Conservation (phyloP, 2,797 vertebrate species). For the Hozukius guyotensis region DNA sequence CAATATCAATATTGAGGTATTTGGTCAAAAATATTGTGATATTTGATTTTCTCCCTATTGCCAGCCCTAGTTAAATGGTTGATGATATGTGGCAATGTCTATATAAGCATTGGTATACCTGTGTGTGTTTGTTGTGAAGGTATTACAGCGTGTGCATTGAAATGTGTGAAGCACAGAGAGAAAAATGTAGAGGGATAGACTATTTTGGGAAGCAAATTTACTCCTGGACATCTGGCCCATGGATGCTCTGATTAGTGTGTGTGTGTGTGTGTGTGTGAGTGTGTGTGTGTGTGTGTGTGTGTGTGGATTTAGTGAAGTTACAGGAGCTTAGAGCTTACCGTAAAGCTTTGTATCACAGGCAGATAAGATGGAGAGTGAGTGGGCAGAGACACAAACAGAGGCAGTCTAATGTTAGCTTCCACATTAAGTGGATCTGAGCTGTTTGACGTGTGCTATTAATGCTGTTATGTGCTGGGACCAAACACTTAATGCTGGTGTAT, state of each 20-base stretch:
- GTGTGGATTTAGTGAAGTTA: constrained; percentile 65
- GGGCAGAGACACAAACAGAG: constrained; percentile 40
- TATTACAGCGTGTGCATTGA: background rate
- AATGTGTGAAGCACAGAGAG: background rate
- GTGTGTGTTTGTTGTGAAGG: background rate
- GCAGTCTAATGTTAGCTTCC: constrained; percentile 48
- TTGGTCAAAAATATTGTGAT: too few relatives aligned
- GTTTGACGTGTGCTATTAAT: constrained; percentile 18
- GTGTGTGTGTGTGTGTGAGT: constrained; percentile 4
- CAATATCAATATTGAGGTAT: too few relatives aligned
- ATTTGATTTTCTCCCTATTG: too few relatives aligned
- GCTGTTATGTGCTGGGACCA: background rate
- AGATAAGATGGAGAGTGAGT: constrained; percentile 59
- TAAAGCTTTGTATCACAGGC: constrained; percentile 59
- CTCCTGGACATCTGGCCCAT: constrained; percentile 55
- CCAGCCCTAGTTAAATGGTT: background rate
- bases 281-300: background rate
- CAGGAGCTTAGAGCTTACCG: constrained; percentile 70
- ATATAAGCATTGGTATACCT: background rate
- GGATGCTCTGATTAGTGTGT: constrained; percentile 30
- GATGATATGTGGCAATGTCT: background rate
- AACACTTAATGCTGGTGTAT: background rate
- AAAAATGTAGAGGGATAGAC: constrained; percentile 4
- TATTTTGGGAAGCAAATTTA: constrained; percentile 47
- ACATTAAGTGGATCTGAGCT: constrained; percentile 49